Base-by-base conservation (phyloP, 2,113 vertebrate genomes). In the Thalassoma bifasciatum region DNA sequence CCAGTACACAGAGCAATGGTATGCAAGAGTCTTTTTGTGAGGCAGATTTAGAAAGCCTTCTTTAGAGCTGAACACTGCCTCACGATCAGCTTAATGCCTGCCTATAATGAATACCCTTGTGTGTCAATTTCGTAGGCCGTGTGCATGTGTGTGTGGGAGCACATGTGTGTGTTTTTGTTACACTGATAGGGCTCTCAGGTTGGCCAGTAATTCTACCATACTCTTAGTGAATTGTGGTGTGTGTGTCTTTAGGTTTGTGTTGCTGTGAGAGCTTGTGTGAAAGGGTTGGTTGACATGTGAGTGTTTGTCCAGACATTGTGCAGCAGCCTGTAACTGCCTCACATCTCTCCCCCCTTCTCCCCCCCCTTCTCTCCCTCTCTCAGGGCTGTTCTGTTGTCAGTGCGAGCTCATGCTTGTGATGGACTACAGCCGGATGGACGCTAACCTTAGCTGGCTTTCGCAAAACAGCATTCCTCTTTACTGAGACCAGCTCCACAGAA, bases 401-500 rank as follows among this genome's bases (percentile, higher is more conserved):
- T 88, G 79, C 58, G 57, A 86, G 77, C 83, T 78, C 89, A 81
- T 76, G 88, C 83, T 83, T 86, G 92, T 88, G 91, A 95, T 94
- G 94, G 93, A 94, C 90, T 82, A 86, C 92, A 90, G 89, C 85
- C 75, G 85, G 86, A 92, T 76, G 87, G 86, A 86, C 75, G 69
- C 91, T 92, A 89, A 93, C 84, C 87, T 79, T 81, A 88, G 83
- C 88, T 88, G 92, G 90, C 82, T 79, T 91, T 92, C 85, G 77
- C 87, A 71, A 87, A 92, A 87, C 90, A 87, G 86, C 89, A 90
- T 86, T 93, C 87, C 84, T 89, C 90, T 72, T 91, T 86, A 92
- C 79, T 87, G 87, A 94, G 90, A 93, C 91, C 92, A 94, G 90
- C 85, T 88, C 90, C 93, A 85, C 94, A 95, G 93, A 95, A 95